phyloP scores from a whole-genome alignment of 2,113 vertebrate species.

The Solenodon paradoxus region DNA sequence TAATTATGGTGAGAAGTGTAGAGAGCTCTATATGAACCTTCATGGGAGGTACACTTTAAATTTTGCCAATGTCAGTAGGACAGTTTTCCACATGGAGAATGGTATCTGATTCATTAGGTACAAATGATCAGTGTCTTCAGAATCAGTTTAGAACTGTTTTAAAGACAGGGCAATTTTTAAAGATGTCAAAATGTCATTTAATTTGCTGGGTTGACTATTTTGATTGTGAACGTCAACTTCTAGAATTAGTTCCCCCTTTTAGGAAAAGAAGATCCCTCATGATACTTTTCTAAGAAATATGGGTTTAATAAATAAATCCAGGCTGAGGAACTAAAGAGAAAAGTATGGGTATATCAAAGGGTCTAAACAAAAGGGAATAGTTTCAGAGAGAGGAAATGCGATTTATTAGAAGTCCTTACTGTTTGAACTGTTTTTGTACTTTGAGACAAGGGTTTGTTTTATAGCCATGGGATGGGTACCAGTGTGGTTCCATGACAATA shows the following conservation, averaged over 20 bases:
- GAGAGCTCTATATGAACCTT: background rate
- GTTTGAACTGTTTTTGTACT: too few species aligned
- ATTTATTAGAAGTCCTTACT: too few species aligned
- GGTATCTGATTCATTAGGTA: background rate
- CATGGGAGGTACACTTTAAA: background rate
- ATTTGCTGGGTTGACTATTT: background rate
- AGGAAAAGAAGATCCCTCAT: background rate
- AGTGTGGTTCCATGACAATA: too few species aligned
- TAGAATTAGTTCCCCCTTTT: background rate
- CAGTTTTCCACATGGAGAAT: background rate
- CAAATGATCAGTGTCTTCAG: background rate
- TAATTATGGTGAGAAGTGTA: background rate
- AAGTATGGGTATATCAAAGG: background rate
- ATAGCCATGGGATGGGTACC: too few species aligned
- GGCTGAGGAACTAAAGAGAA: background rate
- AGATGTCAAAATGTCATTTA: background rate
- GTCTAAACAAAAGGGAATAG: background rate
- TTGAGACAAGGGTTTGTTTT: too few species aligned
- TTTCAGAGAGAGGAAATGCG: background rate
- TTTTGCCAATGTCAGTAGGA: background rate
- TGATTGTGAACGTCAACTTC: background rate
- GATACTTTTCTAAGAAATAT: background rate
- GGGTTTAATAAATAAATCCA: background rate
- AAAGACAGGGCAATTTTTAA: background rate
- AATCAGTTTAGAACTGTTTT: background rate